A percentile compares a stretch with the other conserved stretches of the same genome.
Evolutionary conservation across 2,113 vertebrate genomes (phyloP).

Genomic region (Shinisaurus crocodilurus): DNA sequence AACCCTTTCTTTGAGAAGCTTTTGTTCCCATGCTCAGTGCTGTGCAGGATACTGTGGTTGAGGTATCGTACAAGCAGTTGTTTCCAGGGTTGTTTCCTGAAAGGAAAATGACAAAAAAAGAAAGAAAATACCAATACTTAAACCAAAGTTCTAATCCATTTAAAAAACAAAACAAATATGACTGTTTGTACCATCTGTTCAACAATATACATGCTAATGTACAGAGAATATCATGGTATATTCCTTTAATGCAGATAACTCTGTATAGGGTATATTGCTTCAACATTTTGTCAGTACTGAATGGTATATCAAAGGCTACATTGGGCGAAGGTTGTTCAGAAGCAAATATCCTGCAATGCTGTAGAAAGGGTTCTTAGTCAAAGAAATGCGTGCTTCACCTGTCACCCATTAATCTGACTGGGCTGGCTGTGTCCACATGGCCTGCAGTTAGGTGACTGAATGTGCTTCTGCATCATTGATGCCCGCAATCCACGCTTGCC

Average conservation of each 20-base stretch:
- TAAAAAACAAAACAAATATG: conserved; percentile 44
- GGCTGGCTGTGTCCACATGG: background rate
- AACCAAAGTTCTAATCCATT: conserved; percentile 72
- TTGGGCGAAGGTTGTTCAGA: conserved; percentile 41
- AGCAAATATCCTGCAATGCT: background rate
- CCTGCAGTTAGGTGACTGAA: background rate
- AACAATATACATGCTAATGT: background rate
- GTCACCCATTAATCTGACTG: background rate
- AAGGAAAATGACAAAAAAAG: conserved; percentile 51
- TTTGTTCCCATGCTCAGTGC: conserved; percentile 64
- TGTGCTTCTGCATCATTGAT: background rate
- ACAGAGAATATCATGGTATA: conserved; percentile 43
- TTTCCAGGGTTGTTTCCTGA: conserved; percentile 43
- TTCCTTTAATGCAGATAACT: conserved; percentile 27
- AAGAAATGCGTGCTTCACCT: background rate
- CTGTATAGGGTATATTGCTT: conserved; percentile 43
- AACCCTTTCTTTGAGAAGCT: conserved; percentile 29
- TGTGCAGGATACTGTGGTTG: conserved; percentile 59
- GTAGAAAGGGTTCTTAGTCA: background rate
- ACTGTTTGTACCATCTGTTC: conserved; percentile 56
- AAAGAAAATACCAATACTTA: conserved; percentile 69
- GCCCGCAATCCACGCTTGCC: too few species aligned
- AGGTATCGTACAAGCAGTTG: conserved; percentile 36
- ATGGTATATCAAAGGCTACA: conserved; percentile 50
- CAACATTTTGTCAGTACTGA: conserved; percentile 48